A percentile compares a stretch with the other conserved stretches of the same genome.
Conservation (phyloP, 2,888 invertebrate genomes). For the Drosophila histrio region DNA sequence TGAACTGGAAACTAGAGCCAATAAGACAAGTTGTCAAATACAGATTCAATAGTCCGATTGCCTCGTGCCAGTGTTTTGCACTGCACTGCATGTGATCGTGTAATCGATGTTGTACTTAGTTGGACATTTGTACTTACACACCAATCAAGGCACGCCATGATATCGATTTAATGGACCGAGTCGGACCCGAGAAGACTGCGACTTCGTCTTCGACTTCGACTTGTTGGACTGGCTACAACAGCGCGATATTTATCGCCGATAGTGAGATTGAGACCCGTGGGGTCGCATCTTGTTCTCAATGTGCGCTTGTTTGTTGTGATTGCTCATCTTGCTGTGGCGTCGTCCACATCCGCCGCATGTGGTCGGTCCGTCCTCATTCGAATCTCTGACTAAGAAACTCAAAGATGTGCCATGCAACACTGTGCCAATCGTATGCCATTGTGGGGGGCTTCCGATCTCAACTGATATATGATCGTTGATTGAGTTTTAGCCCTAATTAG, state of each 20-base stretch:
- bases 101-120: slow-evolving; percentile 80
- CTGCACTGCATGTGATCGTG: slow-evolving; percentile 79
- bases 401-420: slow-evolving; percentile 19
- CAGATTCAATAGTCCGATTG: slow-evolving; percentile 1
- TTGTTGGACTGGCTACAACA: slow-evolving; percentile 32
- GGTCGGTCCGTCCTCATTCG: slow-evolving; percentile 14
- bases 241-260: slow-evolving; percentile 70
- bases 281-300: slow-evolving; percentile 24
- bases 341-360: slow-evolving; percentile 31
- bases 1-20: background rate
- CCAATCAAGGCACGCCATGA: slow-evolving; percentile 76
- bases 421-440: slow-evolving; percentile 30
- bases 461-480: slow-evolving; percentile 63
- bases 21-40: slow-evolving; percentile 36
- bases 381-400: background rate
- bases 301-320: slow-evolving; percentile 19
- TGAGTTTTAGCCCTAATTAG: slow-evolving; percentile 71
- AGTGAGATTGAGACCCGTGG: slow-evolving; percentile 42
- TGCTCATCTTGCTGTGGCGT: slow-evolving; percentile 1
- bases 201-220: background rate
- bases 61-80: slow-evolving; percentile 45
- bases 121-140: slow-evolving; percentile 74
- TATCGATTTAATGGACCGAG: slow-evolving; percentile 79
- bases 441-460: slow-evolving; percentile 28
- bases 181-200: slow-evolving; percentile 1